phyloP scores from a whole-genome alignment of 2,888 invertebrate species.

The Lepidocyrtinus sp. region DNA sequence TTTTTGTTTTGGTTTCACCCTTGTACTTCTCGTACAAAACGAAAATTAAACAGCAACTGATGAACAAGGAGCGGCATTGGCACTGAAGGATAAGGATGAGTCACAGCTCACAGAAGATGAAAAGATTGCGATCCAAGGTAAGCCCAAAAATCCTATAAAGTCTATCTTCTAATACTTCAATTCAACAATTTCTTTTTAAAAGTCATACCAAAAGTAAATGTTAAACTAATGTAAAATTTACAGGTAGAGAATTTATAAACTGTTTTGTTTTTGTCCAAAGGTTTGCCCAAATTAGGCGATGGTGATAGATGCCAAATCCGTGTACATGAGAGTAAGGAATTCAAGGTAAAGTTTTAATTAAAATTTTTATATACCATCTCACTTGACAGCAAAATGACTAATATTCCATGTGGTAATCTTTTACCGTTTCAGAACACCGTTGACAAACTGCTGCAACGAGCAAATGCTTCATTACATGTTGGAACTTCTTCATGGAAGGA shows the following conservation, averaged over 20 bases:
- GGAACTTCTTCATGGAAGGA: slow-evolving; percentile 99
- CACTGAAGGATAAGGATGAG: slow-evolving; percentile 70
- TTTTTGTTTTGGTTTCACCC: slow-evolving; percentile 39
- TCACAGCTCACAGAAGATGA: slow-evolving; percentile 85
- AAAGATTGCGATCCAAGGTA: slow-evolving; percentile 90
- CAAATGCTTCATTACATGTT: slow-evolving; percentile 91
- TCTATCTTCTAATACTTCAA: too few species aligned
- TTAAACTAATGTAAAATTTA: too few species aligned
- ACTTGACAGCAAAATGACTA: slow-evolving; percentile 4
- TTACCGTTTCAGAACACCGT: slow-evolving; percentile 86
- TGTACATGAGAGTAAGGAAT: slow-evolving; percentile 98
- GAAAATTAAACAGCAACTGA: slow-evolving; percentile 51
- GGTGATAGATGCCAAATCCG: slow-evolving; percentile 87
- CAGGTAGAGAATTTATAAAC: too few species aligned
- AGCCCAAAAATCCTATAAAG: too few species aligned
- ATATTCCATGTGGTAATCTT: not conserved
- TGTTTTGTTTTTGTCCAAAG: slow-evolving; percentile 90
- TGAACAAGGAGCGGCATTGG: slow-evolving; percentile 66
- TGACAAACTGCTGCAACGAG: slow-evolving; percentile 97
- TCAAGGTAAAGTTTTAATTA: slow-evolving; percentile 82
- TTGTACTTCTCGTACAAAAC: not conserved
- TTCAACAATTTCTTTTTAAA: too few species aligned
- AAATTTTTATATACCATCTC: slow-evolving; percentile 3
- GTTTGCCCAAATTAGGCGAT: slow-evolving; percentile 93
- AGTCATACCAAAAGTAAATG: too few species aligned